These are phyloP conservation scores for Eulemur macaco DNA, from an alignment of 2,113 vertebrate genomes.

Conservation along the genomic window DNA sequence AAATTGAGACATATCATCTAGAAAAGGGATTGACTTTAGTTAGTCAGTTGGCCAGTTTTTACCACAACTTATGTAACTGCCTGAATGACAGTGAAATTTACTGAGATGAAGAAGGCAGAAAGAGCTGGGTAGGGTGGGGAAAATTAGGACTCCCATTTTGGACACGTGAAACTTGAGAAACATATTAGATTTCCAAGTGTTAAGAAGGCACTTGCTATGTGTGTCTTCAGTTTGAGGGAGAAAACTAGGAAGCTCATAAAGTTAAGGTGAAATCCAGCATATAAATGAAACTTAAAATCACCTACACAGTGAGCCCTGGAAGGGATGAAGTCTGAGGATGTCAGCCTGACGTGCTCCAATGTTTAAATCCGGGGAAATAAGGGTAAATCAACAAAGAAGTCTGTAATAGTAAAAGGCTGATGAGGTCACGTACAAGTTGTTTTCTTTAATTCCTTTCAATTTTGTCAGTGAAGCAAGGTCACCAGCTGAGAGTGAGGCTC, in stretches of 20 bases:
- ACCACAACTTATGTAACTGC: not conserved
- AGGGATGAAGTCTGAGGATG: not conserved
- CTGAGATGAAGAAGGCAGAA: not conserved
- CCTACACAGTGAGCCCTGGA: not conserved
- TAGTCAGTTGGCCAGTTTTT: not conserved
- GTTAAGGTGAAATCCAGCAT: not conserved
- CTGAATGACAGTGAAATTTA: not conserved
- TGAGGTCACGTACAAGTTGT: not conserved
- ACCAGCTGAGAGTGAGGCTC: not conserved
- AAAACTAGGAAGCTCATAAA: not conserved
- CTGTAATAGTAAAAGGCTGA: not conserved
- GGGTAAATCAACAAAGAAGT: not conserved
- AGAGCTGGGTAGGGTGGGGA: not conserved
- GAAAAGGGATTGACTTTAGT: not conserved
- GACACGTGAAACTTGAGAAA: not conserved
- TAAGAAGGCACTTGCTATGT: not conserved
- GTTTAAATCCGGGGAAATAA: not conserved
- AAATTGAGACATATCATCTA: not conserved
- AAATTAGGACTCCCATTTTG: not conserved
- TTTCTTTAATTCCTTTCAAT: not conserved
- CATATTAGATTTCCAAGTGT: not conserved
- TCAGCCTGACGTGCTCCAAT: not conserved
- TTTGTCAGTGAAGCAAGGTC: not conserved
- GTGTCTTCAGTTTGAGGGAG: not conserved
- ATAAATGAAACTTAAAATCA: not conserved